Conservation (phyloP, 2,888 invertebrate species). For the Colostygia pectinataria region DNA sequence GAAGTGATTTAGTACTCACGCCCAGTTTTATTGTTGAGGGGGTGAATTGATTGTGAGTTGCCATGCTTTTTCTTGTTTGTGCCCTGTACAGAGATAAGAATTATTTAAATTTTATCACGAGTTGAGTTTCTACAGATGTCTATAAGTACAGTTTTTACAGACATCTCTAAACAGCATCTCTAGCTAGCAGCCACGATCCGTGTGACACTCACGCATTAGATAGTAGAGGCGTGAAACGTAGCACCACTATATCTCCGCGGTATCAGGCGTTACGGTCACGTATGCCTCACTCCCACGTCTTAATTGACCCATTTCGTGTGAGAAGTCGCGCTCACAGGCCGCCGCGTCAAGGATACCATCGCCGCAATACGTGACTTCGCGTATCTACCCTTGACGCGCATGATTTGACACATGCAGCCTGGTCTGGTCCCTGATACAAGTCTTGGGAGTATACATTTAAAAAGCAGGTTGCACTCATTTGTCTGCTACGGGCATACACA, state of each 20-base stretch:
- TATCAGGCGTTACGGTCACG: constrained; percentile 80
- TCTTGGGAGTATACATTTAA: neutral
- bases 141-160: constrained; percentile 11
- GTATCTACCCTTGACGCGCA: constrained; percentile 44
- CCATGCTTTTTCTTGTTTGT: too few species aligned
- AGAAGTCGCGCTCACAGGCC: constrained; percentile 65
- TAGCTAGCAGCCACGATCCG: constrained; percentile 24
- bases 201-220: constrained; percentile 50
- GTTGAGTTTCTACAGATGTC: constrained; percentile 15
- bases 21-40: constrained; percentile 40
- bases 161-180: constrained; percentile 17
- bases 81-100: too few species aligned
- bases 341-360: constrained; percentile 76
- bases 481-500: neutral
- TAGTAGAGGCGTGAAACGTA: constrained; percentile 74
- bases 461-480: neutral
- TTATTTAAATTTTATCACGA: neutral
- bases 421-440: constrained; percentile 18
- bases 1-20: constrained; percentile 53
- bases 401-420: constrained; percentile 45
- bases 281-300: constrained; percentile 78
- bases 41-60: constrained; percentile 14
- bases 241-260: constrained; percentile 60
- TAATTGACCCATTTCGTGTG: constrained; percentile 82
- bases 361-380: constrained; percentile 70